A percentile compares a stretch with the other conserved stretches of the same genome.
phyloP scores from a whole-genome alignment of 2,797 vertebrate species.

The Eulemur rubriventer region DNA sequence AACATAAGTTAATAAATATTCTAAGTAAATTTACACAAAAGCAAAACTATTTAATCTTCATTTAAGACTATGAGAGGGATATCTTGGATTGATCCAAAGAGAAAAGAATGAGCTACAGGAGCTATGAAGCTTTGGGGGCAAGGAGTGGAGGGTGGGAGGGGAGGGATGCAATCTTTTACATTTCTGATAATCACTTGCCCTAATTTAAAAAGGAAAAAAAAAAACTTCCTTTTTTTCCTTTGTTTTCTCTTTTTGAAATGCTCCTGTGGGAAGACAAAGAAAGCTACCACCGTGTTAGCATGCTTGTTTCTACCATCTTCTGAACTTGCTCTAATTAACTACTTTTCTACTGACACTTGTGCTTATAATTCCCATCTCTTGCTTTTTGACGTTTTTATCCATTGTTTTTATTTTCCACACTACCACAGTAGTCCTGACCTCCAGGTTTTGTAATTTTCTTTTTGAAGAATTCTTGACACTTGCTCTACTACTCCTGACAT shows the following conservation, averaged over 20 bases:
- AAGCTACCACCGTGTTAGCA: neutral
- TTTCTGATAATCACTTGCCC: neutral
- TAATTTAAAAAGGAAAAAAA: neutral
- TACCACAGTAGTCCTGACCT: neutral
- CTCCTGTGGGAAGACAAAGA: neutral
- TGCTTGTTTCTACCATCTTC: neutral
- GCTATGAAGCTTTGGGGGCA: rapidly evolving
- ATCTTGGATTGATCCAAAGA: neutral
- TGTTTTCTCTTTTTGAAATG: neutral
- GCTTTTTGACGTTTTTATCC: neutral
- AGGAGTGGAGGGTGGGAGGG: neutral
- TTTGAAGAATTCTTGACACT: constrained; percentile 40
- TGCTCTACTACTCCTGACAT: neutral
- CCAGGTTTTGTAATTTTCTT: constrained; percentile 4
- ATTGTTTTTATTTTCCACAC: neutral
- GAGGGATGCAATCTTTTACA: neutral
- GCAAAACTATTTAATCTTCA: neutral
- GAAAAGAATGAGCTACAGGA: neutral
- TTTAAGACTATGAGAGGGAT: neutral
- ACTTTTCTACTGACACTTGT: neutral
- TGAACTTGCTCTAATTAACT: neutral
- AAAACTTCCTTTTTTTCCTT: neutral
- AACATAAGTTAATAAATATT: neutral
- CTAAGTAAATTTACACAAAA: neutral
- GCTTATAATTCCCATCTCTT: neutral